phyloP scores from a whole-genome alignment of 2,888 invertebrate genomes.

The Diploptera punctata region DNA sequence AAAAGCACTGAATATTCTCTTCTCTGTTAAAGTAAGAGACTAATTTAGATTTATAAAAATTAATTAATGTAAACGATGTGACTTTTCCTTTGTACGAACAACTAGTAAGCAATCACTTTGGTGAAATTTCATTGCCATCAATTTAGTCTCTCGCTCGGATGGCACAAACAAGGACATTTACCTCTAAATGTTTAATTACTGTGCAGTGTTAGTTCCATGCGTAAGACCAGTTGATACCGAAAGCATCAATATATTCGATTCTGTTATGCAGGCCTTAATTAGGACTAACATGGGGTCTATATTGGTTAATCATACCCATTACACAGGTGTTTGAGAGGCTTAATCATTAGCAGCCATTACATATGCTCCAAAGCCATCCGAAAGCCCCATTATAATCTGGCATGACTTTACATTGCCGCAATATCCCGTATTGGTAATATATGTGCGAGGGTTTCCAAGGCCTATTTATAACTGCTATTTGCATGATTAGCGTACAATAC shows the following conservation, averaged over 20 bases:
- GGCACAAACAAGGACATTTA: not conserved
- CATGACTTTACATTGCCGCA: conserved; percentile 23
- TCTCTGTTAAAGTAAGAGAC: too few relatives aligned
- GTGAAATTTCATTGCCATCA: not conserved
- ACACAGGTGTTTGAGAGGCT: conserved; percentile 18
- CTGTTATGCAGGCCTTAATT: conserved; percentile 7
- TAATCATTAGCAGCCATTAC: conserved; percentile 17
- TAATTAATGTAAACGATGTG: too few relatives aligned
- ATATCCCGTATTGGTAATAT: conserved; percentile 6
- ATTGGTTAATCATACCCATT: conserved; percentile 26
- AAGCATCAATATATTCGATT: not conserved
- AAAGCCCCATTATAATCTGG: conserved; percentile 27
- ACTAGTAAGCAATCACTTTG: not conserved
- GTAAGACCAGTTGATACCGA: conserved; percentile 11
- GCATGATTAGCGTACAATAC: conserved; percentile 41
- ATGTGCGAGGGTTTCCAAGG: not conserved
- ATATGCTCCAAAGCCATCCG: conserved; percentile 19
- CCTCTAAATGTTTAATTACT: conserved; percentile 14
- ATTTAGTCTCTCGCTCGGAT: too few relatives aligned
- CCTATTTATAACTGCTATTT: conserved; percentile 36
- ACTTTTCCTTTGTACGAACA: not conserved
- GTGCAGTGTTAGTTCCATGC: not conserved
- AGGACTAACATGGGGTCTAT: conserved; percentile 2
- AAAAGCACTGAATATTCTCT: too few relatives aligned
- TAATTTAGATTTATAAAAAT: too few relatives aligned